These are phyloP conservation scores for Sarcophaga peregrina DNA, from an alignment of 1,140 invertebrate genomes.

Conservation along the genomic window DNA sequence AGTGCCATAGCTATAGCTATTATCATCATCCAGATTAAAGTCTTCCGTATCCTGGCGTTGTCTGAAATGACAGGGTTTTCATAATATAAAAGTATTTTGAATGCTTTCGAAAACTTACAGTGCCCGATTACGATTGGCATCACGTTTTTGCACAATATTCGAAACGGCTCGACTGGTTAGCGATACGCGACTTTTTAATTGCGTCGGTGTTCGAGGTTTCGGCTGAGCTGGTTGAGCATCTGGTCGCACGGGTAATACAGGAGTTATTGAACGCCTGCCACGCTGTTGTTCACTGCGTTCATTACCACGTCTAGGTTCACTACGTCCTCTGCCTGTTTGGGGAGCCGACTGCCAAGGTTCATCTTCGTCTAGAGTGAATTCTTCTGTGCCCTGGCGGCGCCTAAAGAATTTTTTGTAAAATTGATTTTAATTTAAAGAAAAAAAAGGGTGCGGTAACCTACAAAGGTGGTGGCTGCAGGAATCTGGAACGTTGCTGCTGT, in stretches of 20 bases:
- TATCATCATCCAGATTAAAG: conserved; percentile 59
- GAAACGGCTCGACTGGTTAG: conserved; percentile 59
- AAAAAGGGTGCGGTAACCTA: neutral
- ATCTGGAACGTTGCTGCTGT: neutral
- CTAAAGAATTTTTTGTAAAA: neutral
- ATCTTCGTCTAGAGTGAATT: conserved; percentile 56
- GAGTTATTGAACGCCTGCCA: conserved; percentile 58
- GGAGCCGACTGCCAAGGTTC: conserved; percentile 52
- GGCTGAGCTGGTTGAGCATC: conserved; percentile 58
- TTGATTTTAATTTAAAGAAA: neutral
- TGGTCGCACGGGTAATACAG: conserved; percentile 56
- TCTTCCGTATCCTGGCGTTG: conserved; percentile 61
- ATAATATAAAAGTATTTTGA: neutral
- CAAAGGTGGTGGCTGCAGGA: conserved; percentile 4
- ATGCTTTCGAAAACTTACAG: conserved; percentile 38
- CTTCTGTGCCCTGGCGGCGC: conserved; percentile 54
- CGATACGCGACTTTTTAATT: conserved; percentile 58
- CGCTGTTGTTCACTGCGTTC: conserved; percentile 46
- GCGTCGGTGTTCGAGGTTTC: conserved; percentile 61
- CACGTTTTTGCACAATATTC: conserved; percentile 59
- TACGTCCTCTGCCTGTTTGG: conserved; percentile 52
- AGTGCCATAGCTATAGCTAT: conserved; percentile 58
- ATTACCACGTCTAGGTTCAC: conserved; percentile 8
- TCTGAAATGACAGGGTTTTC: conserved; percentile 44
- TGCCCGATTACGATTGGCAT: conserved; percentile 49